Evolutionary conservation across 2,113 vertebrate species (phyloP).

Genomic region (Pluvialis apricaria): DNA sequence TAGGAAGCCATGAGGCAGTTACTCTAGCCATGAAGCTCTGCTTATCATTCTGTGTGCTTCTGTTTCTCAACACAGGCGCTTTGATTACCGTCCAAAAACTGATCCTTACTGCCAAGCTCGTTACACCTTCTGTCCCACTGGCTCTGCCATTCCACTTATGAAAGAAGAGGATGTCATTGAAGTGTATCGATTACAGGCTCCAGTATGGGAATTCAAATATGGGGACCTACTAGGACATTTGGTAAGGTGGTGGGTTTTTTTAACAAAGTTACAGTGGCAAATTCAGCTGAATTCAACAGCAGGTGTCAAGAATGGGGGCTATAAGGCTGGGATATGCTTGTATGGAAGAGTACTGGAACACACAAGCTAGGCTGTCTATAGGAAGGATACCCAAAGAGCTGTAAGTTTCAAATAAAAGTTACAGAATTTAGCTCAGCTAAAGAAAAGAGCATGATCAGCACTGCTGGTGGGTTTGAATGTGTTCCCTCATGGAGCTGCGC

Average conservation of each 20-base stretch:
- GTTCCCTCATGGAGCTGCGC: neutral
- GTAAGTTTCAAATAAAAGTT: neutral
- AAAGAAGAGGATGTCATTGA: slow-evolving; percentile 83
- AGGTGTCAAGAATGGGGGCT: neutral
- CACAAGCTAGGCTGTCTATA: neutral
- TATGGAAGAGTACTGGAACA: neutral
- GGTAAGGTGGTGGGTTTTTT: slow-evolving; percentile 72
- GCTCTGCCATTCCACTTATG: slow-evolving; percentile 82
- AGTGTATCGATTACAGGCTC: slow-evolving; percentile 90
- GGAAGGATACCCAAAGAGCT: neutral
- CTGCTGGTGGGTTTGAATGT: neutral
- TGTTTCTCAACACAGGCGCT: slow-evolving; percentile 77
- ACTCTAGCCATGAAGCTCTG: neutral
- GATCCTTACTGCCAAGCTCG: slow-evolving; percentile 92
- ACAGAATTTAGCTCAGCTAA: neutral
- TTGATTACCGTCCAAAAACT: slow-evolving; percentile 82
- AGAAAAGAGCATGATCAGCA: neutral
- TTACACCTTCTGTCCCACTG: slow-evolving; percentile 92
- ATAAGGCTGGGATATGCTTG: neutral
- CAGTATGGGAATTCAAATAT: slow-evolving; percentile 98
- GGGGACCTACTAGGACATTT: slow-evolving; percentile 88
- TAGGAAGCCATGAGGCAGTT: neutral
- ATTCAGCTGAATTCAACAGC: neutral
- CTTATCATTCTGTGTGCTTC: neutral
- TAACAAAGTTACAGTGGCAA: neutral